These are phyloP conservation scores for Dermolepida albohirtum DNA, from an alignment of 2,888 invertebrate species.

Conservation along the genomic window DNA sequence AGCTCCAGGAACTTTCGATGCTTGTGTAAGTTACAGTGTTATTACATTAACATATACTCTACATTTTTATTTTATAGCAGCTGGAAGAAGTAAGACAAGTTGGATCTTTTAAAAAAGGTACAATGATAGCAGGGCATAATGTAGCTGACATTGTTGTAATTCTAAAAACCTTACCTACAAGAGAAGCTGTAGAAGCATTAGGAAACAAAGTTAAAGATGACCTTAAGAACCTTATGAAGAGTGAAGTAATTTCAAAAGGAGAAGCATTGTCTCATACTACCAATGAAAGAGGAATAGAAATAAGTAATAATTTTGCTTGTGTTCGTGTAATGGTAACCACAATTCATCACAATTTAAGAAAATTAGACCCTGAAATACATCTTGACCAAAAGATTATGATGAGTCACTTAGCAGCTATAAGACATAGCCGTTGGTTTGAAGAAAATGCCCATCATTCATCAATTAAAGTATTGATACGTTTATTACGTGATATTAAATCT, in stretches of 20 bases:
- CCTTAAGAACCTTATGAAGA: conserved; percentile 79
- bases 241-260: conserved; percentile 72
- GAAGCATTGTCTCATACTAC: conserved; percentile 69
- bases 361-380: conserved; percentile 89
- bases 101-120: conserved; percentile 98
- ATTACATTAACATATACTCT: background rate
- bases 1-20: conserved; percentile 92
- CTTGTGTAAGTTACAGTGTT: conserved; percentile 82
- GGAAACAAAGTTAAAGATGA: conserved; percentile 90
- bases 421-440: conserved; percentile 98
- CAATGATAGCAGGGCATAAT: conserved; percentile 95
- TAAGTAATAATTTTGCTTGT: conserved; percentile 85
- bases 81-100: conserved; percentile 96
- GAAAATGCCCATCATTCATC: conserved; percentile 98
- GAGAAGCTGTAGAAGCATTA: conserved; percentile 93
- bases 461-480: conserved; percentile 89
- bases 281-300: conserved; percentile 88
- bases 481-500: conserved; percentile 91
- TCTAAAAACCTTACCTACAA: conserved; percentile 94
- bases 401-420: conserved; percentile 91
- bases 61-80: conserved; percentile 70
- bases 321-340: conserved; percentile 94
- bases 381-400: conserved; percentile 82
- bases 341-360: conserved; percentile 91
- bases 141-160: conserved; percentile 97